phyloP scores from a whole-genome alignment of 2,888 invertebrate species.

The Sylvicola cinctus region DNA sequence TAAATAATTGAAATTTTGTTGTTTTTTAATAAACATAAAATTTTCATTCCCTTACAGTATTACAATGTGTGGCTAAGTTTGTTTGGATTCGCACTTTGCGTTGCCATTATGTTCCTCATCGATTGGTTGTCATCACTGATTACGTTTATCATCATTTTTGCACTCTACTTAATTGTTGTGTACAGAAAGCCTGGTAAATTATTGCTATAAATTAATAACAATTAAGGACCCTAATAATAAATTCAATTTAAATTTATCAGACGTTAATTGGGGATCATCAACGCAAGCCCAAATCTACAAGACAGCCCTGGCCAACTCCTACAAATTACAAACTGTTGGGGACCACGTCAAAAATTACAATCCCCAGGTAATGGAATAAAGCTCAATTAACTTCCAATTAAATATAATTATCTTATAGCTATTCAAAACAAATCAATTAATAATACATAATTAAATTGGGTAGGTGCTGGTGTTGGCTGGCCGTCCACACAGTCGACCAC shows the following conservation, averaged over 20 bases:
- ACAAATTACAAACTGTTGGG: conserved; percentile 58
- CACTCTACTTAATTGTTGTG: conserved; percentile 78
- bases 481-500: conserved; percentile 62
- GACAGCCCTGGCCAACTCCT: conserved; percentile 67
- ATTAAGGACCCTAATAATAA: conserved; percentile 1
- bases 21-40: conserved; percentile 3
- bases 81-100: conserved; percentile 60
- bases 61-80: conserved; percentile 85
- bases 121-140: conserved; percentile 85
- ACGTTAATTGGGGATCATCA: conserved; percentile 95
- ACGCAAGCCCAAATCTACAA: conserved; percentile 94
- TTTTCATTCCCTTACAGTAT: conserved; percentile 35
- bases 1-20: background rate
- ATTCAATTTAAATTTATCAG: conserved; percentile 21
- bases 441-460: conserved; percentile 17
- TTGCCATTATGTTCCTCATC: conserved; percentile 85
- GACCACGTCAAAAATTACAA: conserved; percentile 97
- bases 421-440: background rate
- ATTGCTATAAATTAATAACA: conserved; percentile 2
- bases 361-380: conserved; percentile 51
- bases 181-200: conserved; percentile 71
- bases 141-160: conserved; percentile 71
- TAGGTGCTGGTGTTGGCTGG: conserved; percentile 56
- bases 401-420: background rate
- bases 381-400: too few species aligned